Evolutionary conservation across 2,113 vertebrate species (phyloP).

Genomic region (Oncorhynchus mykiss): DNA sequence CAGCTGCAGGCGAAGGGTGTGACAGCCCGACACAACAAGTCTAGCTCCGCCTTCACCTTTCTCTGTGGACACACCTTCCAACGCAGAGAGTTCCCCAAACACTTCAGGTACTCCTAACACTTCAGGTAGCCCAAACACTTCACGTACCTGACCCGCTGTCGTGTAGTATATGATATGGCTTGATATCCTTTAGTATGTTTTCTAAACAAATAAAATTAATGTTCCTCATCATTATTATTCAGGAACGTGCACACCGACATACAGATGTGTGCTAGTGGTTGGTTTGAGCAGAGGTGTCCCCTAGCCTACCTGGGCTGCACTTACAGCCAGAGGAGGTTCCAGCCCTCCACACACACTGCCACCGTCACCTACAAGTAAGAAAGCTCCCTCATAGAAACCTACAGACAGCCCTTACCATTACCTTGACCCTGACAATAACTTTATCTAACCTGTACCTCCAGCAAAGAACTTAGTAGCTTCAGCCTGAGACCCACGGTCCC

Average conservation of each 20-base stretch:
- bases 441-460: constrained; percentile 10
- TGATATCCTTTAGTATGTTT: not conserved
- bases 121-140: no score
- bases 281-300: constrained; percentile 94
- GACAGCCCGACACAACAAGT: constrained; percentile 85
- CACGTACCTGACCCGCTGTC: no score
- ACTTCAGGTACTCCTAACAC: constrained; percentile 74
- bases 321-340: constrained; percentile 84
- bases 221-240: constrained; percentile 1
- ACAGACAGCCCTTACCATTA: not conserved
- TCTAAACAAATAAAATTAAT: not conserved
- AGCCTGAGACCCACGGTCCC: constrained; percentile 81
- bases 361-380: constrained; percentile 79
- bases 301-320: constrained; percentile 92
- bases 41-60: constrained; percentile 87
- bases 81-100: constrained; percentile 84
- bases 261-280: constrained; percentile 85
- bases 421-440: not conserved
- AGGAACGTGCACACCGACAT: constrained; percentile 91
- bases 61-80: constrained; percentile 87
- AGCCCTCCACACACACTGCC: constrained; percentile 80
- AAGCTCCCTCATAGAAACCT: not conserved
- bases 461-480: constrained; percentile 83
- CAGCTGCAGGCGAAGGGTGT: constrained; percentile 85
- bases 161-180: no score